These are phyloP conservation scores for Tretioscincus oriximinensis DNA, from an alignment of 2,113 vertebrate genomes.

Conservation along the genomic window DNA sequence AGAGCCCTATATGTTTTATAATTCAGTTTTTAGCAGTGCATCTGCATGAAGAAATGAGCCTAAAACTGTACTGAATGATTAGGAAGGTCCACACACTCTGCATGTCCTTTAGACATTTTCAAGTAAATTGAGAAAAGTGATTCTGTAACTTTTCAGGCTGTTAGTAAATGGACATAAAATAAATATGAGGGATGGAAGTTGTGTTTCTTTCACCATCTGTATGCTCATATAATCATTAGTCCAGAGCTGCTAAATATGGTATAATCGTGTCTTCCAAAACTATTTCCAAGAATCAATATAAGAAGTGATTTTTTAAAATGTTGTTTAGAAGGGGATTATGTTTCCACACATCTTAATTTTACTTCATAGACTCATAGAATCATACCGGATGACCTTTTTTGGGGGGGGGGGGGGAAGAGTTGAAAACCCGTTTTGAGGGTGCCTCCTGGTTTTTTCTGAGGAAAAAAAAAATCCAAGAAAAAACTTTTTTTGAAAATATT, in stretches of 20 bases:
- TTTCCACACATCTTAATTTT: not conserved
- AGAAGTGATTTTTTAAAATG: not conserved
- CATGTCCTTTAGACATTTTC: not conserved
- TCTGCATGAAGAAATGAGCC: not conserved
- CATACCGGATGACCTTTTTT: too few species aligned
- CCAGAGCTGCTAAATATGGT: not conserved
- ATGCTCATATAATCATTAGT: not conserved
- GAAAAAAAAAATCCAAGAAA: too few species aligned
- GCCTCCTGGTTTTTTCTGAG: too few species aligned
- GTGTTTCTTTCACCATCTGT: too few species aligned
- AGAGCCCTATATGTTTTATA: not conserved
- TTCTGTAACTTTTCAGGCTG: not conserved
- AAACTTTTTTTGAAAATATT: too few species aligned
- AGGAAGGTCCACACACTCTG: too few species aligned
- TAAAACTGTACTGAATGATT: not conserved
- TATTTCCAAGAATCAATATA: not conserved
- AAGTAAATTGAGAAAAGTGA: not conserved
- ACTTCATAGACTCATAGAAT: too few species aligned
- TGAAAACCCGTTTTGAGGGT: too few species aligned
- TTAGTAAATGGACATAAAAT: not conserved
- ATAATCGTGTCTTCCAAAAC: not conserved
- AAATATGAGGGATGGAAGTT: not conserved
- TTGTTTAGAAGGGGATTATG: not conserved
- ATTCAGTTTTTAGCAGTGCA: not conserved
- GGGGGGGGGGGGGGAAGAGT: too few species aligned